Evolutionary conservation across 1,140 invertebrate species (phyloP).

Genomic region (Drosophila subobscura): DNA sequence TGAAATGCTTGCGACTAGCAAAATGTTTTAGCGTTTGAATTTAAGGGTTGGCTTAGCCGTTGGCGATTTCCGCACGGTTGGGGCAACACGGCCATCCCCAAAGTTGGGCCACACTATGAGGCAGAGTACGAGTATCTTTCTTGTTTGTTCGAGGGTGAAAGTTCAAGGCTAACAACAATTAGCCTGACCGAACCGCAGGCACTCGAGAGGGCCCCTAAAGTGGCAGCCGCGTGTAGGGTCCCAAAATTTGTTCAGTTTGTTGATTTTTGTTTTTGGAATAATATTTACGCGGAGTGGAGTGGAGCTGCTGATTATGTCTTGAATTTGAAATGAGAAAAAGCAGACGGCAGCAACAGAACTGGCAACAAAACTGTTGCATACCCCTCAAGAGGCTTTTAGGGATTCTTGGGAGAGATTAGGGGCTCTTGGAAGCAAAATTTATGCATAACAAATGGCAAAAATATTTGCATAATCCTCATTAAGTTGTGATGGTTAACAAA

Average conservation of each 20-base stretch:
- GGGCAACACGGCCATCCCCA: constrained; percentile 15
- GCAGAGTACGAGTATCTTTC: constrained; percentile 33
- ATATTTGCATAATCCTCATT: not conserved
- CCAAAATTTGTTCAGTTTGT: constrained; percentile 38
- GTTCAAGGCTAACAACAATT: constrained; percentile 67
- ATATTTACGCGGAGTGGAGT: constrained; percentile 40
- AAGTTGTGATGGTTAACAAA: not conserved
- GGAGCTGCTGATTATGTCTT: constrained; percentile 33
- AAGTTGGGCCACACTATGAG: constrained; percentile 41
- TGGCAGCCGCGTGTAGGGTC: constrained; percentile 18
- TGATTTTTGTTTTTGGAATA: constrained; percentile 28
- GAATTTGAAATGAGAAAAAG: constrained; percentile 32
- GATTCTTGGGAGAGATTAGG: constrained; percentile 16
- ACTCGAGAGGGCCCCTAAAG: constrained; percentile 31
- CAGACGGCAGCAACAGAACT: not conserved
- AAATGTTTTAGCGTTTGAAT: constrained; percentile 43
- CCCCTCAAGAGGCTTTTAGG: not conserved
- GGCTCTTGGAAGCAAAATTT: constrained; percentile 1
- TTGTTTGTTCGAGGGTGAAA: constrained; percentile 26
- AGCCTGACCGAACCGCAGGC: constrained; percentile 24
- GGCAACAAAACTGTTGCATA: constrained; percentile 39
- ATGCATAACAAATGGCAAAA: constrained; percentile 3
- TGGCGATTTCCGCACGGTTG: constrained; percentile 49
- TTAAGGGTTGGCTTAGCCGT: constrained; percentile 37
- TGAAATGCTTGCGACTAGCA: constrained; percentile 41